phyloP scores from a whole-genome alignment of 2,888 invertebrate genomes.

The Drosophila setosimentum region DNA sequence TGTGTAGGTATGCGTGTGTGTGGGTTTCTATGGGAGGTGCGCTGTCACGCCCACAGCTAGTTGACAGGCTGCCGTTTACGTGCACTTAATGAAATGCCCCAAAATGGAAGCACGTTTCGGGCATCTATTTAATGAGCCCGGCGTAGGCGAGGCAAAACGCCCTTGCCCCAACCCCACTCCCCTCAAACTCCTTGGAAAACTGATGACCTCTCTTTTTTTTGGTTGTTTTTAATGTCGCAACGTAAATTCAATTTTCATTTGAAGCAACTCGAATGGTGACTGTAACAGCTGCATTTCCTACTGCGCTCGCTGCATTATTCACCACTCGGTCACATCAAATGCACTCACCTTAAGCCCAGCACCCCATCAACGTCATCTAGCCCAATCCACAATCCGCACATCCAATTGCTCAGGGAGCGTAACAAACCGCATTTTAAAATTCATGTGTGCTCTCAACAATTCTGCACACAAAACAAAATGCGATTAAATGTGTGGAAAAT shows the following conservation, averaged over 20 bases:
- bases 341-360: constrained; percentile 30
- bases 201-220: constrained; percentile 5
- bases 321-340: constrained; percentile 65
- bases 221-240: constrained; percentile 76
- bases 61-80: constrained; percentile 77
- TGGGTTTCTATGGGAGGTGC: neutral
- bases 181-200: constrained; percentile 36
- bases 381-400: constrained; percentile 1
- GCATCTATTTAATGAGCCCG: constrained; percentile 81
- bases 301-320: constrained; percentile 70
- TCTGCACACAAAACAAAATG: constrained; percentile 72
- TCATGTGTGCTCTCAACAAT: constrained; percentile 69
- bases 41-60: constrained; percentile 66
- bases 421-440: constrained; percentile 78
- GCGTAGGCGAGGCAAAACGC: constrained; percentile 46
- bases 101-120: constrained; percentile 79
- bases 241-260: constrained; percentile 76
- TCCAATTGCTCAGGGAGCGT: constrained; percentile 5
- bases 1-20: constrained; percentile 15
- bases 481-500: constrained; percentile 84
- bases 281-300: constrained; percentile 12
- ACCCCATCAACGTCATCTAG: neutral
- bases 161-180: constrained; percentile 3
- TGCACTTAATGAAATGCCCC: constrained; percentile 80
- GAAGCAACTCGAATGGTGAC: constrained; percentile 9